Percentiles rank a stretch among this genome's conserved stretches.
Conservation (phyloP, 2,888 invertebrate genomes). For the Amblyteles armatorius region DNA sequence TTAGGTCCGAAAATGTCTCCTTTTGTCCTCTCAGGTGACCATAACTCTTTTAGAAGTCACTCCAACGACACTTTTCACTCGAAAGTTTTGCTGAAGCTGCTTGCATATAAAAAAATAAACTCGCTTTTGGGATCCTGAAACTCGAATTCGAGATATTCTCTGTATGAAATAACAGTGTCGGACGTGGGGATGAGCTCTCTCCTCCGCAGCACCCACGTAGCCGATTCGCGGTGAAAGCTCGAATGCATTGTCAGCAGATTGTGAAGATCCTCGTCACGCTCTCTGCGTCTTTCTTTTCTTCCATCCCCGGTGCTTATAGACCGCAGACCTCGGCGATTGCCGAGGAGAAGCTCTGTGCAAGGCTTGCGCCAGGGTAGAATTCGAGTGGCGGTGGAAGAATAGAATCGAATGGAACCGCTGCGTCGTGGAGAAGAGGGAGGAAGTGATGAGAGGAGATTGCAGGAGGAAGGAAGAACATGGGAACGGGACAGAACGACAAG, state of each 20-base stretch:
- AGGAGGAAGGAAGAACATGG: slow-evolving; percentile 43
- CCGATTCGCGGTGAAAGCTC: slow-evolving; percentile 32
- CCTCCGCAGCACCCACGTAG: background rate
- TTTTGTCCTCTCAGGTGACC: no score
- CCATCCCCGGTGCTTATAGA: slow-evolving; percentile 3
- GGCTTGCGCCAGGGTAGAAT: slow-evolving; percentile 40
- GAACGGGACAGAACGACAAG: slow-evolving; percentile 66
- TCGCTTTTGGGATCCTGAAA: background rate
- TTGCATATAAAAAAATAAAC: background rate
- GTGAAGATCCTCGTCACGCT: slow-evolving; percentile 60
- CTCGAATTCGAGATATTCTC: slow-evolving; percentile 6
- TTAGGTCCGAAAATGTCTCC: no score
- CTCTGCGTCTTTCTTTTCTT: slow-evolving; percentile 56
- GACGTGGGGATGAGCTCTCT: slow-evolving; percentile 9
- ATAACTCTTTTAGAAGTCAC: no score
- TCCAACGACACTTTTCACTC: background rate
- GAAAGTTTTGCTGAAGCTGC: background rate
- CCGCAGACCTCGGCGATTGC: slow-evolving; percentile 6
- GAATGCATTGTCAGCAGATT: slow-evolving; percentile 76
- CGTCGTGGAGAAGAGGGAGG: slow-evolving; percentile 34
- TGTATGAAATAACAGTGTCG: background rate
- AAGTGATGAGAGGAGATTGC: slow-evolving; percentile 38
- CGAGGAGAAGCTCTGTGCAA: slow-evolving; percentile 32
- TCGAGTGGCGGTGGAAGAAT: slow-evolving; percentile 70
- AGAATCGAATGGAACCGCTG: slow-evolving; percentile 63